Evolutionary conservation across 1,140 invertebrate genomes (phyloP).

Genomic region (Drosophila jambulina): DNA sequence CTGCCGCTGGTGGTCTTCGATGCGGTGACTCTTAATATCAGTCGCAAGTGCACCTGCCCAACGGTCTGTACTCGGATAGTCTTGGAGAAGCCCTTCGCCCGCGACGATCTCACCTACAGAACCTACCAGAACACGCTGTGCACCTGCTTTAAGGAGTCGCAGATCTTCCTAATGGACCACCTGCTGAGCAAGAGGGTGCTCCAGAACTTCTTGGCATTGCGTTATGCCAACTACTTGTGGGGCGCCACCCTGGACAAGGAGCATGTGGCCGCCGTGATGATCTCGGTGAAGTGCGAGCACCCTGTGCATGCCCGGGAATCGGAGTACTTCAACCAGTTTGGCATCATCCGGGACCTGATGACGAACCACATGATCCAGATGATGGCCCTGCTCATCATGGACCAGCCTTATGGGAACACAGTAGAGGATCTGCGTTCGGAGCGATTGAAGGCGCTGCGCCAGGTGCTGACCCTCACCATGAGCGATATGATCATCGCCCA

Average conservation of each 20-base stretch:
- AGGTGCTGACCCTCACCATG: conserved; percentile 45
- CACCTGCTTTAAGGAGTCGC: conserved; percentile 61
- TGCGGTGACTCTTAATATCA: conserved; percentile 43
- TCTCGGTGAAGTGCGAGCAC: conserved; percentile 54
- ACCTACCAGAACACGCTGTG: conserved; percentile 55
- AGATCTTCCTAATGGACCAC: conserved; percentile 71
- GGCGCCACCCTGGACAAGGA: conserved; percentile 54
- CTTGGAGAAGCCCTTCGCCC: conserved; percentile 64
- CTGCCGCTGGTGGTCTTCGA: conserved; percentile 56
- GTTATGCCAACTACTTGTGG: conserved; percentile 62
- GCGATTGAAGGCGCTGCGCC: conserved; percentile 47
- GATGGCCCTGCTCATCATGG: conserved; percentile 58
- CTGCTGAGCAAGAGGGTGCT: conserved; percentile 53
- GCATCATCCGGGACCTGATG: conserved; percentile 70
- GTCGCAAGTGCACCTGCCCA: conserved; percentile 50
- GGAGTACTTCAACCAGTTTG: conserved; percentile 63
- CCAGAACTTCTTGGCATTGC: conserved; percentile 58
- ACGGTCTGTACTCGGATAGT: conserved; percentile 55
- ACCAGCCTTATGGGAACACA: conserved; percentile 55
- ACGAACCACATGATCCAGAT: conserved; percentile 70
- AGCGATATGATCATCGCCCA: conserved; percentile 59
- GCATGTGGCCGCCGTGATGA: conserved; percentile 66
- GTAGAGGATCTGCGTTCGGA: conserved; percentile 60
- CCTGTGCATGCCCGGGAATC: conserved; percentile 33
- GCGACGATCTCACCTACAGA: conserved; percentile 53